A percentile compares a stretch with the other conserved stretches of the same genome.
Evolutionary conservation across 2,113 vertebrate genomes (phyloP).

Genomic region (Pica pica): DNA sequence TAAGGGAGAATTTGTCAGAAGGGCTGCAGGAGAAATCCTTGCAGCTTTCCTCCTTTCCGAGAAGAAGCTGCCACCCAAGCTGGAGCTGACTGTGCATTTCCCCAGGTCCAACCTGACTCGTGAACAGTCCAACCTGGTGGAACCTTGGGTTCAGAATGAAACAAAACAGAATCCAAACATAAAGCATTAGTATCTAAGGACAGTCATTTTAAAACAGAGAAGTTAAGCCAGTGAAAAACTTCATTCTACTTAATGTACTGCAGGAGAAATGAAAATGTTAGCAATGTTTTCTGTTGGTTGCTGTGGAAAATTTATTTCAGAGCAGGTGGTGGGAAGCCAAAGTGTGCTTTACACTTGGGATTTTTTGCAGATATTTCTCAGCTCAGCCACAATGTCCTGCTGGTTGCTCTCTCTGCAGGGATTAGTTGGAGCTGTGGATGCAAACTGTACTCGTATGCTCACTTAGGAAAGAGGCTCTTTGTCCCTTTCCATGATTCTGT

Average conservation of each 20-base stretch:
- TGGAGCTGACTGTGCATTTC: background rate
- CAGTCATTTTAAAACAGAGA: background rate
- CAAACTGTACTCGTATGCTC: fast-evolving
- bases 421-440: background rate
- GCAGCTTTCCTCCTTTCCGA: background rate
- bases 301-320: background rate
- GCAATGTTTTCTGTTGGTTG: background rate
- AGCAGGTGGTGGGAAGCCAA: background rate
- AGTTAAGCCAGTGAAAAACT: background rate
- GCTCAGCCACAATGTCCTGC: background rate
- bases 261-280: background rate
- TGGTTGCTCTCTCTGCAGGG: background rate
- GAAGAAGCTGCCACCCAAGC: background rate
- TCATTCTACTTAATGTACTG: background rate
- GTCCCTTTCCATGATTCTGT: fast-evolving
- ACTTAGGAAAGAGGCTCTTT: background rate
- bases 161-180: background rate
- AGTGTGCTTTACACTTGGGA: background rate
- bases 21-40: background rate
- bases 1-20: background rate
- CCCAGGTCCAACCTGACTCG: background rate
- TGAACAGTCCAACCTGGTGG: background rate
- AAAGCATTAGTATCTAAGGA: background rate
- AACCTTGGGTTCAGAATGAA: background rate
- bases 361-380: background rate